Percentiles rank a stretch among this genome's conserved stretches.
Conservation (phyloP, 2,797 vertebrate species). For the Ceryle rudis region DNA sequence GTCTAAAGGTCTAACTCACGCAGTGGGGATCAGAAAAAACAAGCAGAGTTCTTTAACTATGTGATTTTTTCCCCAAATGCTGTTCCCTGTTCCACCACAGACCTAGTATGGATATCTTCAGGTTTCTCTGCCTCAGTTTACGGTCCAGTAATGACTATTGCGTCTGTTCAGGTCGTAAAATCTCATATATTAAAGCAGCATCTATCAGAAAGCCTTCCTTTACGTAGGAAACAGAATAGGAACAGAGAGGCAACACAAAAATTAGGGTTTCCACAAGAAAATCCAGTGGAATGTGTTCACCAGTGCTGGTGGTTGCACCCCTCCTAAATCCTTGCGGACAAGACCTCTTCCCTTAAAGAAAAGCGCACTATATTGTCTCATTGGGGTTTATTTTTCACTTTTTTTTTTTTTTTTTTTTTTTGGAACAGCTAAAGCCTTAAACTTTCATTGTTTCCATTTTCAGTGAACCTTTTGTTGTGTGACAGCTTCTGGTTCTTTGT, state of each 20-base stretch:
- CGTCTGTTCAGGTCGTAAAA: neutral
- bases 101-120: neutral
- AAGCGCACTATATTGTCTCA: neutral
- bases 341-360: neutral
- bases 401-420: neutral
- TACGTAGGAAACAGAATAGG: neutral
- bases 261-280: neutral
- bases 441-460: neutral
- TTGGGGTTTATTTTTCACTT: neutral
- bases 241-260: neutral
- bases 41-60: neutral
- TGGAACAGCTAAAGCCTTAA: neutral
- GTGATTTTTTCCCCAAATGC: neutral
- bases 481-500: slow-evolving; percentile 5
- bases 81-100: neutral
- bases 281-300: neutral
- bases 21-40: neutral
- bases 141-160: neutral
- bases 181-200: neutral
- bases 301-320: neutral
- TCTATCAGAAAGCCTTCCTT: neutral
- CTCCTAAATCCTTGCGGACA: neutral
- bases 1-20: neutral
- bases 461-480: neutral
- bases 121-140: neutral